Percentiles rank a stretch among this genome's conserved stretches.
These are phyloP conservation scores for Pocillopora damicornis DNA, from an alignment of 64 coral and sea anemone species.

Conservation along the genomic window DNA sequence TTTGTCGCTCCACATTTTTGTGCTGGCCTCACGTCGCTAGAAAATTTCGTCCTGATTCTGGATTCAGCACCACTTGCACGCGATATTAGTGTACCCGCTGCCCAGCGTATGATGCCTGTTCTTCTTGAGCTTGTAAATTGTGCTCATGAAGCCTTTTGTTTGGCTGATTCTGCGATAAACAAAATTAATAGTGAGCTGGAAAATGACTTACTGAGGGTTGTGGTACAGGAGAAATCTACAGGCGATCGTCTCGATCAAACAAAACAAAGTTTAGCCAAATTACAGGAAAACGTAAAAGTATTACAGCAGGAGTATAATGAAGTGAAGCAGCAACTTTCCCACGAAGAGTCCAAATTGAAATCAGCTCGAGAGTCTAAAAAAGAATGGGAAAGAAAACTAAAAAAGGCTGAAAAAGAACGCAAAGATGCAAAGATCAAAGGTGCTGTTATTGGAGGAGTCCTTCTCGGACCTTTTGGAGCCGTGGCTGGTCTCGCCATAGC, in stretches of 20 bases:
- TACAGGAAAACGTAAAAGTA: neutral
- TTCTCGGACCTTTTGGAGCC: neutral
- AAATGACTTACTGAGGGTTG: neutral
- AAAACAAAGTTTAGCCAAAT: conserved; percentile 3
- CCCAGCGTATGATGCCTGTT: neutral
- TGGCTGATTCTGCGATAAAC: neutral
- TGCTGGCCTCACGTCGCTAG: neutral
- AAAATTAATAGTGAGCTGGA: conserved; percentile 1
- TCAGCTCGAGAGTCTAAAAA: neutral
- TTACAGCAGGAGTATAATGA: neutral
- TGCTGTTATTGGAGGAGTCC: neutral
- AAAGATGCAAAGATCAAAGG: too few species aligned
- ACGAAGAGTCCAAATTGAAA: neutral
- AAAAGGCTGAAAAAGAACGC: neutral
- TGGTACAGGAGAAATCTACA: neutral
- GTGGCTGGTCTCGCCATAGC: neutral
- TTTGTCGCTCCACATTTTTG: neutral
- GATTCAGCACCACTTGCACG: neutral
- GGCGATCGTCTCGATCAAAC: neutral
- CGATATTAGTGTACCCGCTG: neutral
- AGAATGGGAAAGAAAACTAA: neutral
- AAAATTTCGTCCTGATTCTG: conserved; percentile 14
- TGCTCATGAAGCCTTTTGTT: neutral
- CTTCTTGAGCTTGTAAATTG: neutral
- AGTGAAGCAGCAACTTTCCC: neutral